Evolutionary conservation across 1,140 invertebrate genomes (phyloP).

Genomic region (Zaprionus africanus): DNA sequence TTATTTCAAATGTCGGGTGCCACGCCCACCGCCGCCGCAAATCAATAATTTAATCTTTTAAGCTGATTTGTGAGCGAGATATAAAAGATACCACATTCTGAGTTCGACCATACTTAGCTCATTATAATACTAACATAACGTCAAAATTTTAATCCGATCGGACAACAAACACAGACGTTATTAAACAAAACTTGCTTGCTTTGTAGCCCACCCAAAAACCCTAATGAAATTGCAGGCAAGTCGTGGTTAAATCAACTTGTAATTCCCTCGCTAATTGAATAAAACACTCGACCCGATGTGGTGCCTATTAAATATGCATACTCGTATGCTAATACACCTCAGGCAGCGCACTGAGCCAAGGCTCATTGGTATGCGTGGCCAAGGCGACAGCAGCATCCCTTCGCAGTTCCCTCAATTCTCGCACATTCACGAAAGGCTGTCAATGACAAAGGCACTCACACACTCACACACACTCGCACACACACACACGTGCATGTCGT

Average conservation of each 20-base stretch:
- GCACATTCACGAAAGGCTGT: conserved; percentile 40
- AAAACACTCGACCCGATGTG: conserved; percentile 12
- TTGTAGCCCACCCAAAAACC: neutral
- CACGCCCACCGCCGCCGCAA: no score
- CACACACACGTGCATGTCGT: conserved; percentile 9
- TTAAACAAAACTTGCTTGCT: no score
- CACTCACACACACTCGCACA: neutral
- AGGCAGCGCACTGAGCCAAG: neutral
- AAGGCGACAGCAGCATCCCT: neutral
- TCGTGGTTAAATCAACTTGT: neutral
- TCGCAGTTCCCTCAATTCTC: conserved; percentile 12
- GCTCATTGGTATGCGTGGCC: conserved; percentile 44
- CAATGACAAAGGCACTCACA: conserved; percentile 41
- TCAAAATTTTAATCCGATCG: no score
- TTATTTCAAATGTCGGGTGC: no score
- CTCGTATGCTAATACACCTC: conserved; percentile 14
- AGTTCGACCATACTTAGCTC: no score
- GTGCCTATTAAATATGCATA: conserved; percentile 34
- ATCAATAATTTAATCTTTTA: no score
- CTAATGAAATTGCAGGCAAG: neutral
- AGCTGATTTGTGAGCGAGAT: no score
- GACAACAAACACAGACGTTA: no score
- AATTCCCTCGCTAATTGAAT: conserved; percentile 33
- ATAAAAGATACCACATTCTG: no score
- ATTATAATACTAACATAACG: no score